Conservation (phyloP, 53 echinoderm and acorn worm species). For the Paracentrotus lividus region DNA sequence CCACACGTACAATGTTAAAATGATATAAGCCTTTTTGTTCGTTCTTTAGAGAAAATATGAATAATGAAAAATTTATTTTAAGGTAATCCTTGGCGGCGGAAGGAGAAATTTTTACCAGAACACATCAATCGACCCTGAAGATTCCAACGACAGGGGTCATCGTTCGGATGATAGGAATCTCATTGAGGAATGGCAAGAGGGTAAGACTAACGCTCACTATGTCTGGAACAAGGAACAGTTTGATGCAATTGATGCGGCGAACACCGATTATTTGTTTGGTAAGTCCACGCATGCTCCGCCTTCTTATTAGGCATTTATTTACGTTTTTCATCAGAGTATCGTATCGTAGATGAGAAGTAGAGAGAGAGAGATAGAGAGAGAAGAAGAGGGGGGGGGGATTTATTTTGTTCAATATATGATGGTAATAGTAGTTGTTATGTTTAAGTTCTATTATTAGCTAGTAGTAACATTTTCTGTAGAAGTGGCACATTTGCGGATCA, state of each 20-base stretch:
- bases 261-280: conserved; percentile 75
- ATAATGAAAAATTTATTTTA: not conserved
- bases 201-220: conserved; percentile 56
- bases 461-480: too few species aligned
- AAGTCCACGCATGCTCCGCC: not conserved
- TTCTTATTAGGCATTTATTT: not conserved
- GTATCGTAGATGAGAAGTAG: too few species aligned
- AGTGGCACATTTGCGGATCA: too few species aligned
- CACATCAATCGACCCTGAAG: not conserved
- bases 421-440: not conserved
- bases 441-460: too few species aligned
- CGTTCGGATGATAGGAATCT: conserved; percentile 70
- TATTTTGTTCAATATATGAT: not conserved
- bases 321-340: not conserved
- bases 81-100: conserved; percentile 57
- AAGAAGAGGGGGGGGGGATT: not conserved
- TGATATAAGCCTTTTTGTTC: too few species aligned
- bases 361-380: too few species aligned
- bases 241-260: conserved; percentile 58
- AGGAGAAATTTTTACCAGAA: conserved; percentile 13
- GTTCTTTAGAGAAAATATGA: too few species aligned
- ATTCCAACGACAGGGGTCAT: not conserved
- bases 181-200: conserved; percentile 61
- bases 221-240: conserved; percentile 76
- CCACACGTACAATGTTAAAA: too few species aligned